Conservation (phyloP, 2,113 vertebrate species). For the Ciconia maguari region DNA sequence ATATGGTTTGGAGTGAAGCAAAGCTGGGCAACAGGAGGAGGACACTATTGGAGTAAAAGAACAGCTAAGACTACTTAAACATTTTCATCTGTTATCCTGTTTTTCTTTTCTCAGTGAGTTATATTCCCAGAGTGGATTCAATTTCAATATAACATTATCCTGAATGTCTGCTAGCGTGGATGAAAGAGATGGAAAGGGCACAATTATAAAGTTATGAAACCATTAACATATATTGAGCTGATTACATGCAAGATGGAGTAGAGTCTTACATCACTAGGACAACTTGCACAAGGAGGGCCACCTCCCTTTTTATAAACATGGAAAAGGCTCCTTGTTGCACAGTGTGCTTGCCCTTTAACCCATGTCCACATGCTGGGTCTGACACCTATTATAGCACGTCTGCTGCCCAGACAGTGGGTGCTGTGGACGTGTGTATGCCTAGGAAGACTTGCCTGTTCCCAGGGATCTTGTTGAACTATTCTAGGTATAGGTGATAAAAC, state of each 20-base stretch:
- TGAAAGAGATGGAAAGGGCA: neutral
- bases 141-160: neutral
- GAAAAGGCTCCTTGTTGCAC: neutral
- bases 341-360: neutral
- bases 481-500: neutral
- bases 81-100: conserved; percentile 1
- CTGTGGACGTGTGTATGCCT: fast-evolving
- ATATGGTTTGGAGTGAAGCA: neutral
- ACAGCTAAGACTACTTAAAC: neutral
- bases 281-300: neutral
- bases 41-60: neutral
- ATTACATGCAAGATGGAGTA: neutral
- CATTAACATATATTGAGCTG: neutral
- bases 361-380: neutral
- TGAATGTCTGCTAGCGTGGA: neutral
- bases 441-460: neutral
- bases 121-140: neutral
- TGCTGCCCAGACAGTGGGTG: neutral
- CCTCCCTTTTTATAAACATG: neutral
- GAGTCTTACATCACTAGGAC: neutral
- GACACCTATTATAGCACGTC: neutral
- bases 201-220: neutral
- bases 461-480: neutral
- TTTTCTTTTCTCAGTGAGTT: neutral
- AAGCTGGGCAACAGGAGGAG: neutral